Percentiles rank a stretch among this genome's conserved stretches.
Evolutionary conservation across 2,113 vertebrate genomes (phyloP).

Genomic region (Leptobrachium leishanense): DNA sequence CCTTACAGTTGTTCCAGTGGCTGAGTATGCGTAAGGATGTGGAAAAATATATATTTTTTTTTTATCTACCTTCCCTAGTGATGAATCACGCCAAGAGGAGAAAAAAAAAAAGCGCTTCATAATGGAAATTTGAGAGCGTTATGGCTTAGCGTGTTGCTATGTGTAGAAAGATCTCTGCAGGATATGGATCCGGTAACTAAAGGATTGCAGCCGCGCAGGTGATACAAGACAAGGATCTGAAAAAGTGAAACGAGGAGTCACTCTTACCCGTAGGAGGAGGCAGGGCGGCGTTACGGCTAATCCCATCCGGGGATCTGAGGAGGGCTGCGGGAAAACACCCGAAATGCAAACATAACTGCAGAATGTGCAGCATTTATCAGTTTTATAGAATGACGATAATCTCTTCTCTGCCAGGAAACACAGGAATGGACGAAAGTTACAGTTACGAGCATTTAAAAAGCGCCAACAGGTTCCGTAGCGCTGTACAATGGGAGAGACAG

Average conservation of each 20-base stretch:
- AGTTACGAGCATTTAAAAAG: too few species aligned
- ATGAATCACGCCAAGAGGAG: not conserved
- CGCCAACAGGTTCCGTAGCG: too few species aligned
- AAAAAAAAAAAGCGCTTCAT: not conserved
- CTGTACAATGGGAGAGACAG: too few species aligned
- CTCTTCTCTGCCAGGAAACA: not conserved
- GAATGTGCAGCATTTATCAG: not conserved
- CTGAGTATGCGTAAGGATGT: too few species aligned
- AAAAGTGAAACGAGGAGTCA: not conserved
- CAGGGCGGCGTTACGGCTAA: not conserved
- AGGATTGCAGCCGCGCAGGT: constrained; percentile 16
- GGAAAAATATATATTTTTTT: too few species aligned
- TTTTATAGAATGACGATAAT: not conserved
- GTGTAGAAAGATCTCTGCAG: constrained; percentile 11
- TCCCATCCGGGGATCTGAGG: not conserved
- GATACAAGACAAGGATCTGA: constrained; percentile 18
- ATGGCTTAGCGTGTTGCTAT: constrained; percentile 40
- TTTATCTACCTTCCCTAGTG: not conserved
- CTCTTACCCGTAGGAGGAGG: not conserved
- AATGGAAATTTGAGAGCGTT: constrained; percentile 11
- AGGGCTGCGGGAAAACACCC: not conserved
- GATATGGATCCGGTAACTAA: constrained; percentile 15
- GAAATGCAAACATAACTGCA: constrained; percentile 11
- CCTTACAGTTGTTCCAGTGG: too few species aligned
- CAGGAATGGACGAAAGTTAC: not conserved